Conservation (phyloP, 1,140 invertebrate species). For the Bombus sibiricus region DNA sequence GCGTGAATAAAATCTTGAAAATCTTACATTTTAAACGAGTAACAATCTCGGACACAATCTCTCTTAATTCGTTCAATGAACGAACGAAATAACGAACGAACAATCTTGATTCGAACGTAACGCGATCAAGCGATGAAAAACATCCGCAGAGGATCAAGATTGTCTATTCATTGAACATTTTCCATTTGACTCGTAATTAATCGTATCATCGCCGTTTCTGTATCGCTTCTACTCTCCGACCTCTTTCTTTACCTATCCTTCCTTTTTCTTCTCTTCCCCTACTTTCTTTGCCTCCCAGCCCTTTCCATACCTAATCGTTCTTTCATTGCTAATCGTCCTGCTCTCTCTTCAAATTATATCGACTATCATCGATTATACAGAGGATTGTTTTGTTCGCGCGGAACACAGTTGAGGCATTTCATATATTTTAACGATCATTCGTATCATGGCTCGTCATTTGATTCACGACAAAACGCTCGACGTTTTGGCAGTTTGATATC, state of each 20-base stretch:
- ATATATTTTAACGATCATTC: background rate
- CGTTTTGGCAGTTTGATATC: constrained; percentile 34
- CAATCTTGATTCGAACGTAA: background rate
- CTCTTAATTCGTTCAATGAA: background rate
- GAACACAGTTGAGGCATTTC: constrained; percentile 28
- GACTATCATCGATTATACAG: background rate
- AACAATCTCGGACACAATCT: background rate
- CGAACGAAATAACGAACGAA: background rate
- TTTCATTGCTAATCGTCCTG: background rate
- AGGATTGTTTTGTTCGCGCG: constrained; percentile 21
- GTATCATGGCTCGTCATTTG: background rate
- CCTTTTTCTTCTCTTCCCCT: background rate
- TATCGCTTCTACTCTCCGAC: background rate
- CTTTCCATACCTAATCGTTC: background rate
- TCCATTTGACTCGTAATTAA: background rate
- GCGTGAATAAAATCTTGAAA: background rate
- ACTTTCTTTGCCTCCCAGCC: background rate
- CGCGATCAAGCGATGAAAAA: background rate
- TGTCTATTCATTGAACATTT: background rate
- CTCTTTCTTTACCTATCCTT: background rate
- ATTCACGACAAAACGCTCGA: constrained; percentile 18
- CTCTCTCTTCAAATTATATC: background rate
- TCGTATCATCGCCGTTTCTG: background rate
- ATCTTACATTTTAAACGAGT: background rate
- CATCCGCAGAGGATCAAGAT: background rate